These are phyloP conservation scores for Acanthisitta chloris DNA, from an alignment of 2,113 vertebrate species.

Conservation along the genomic window DNA sequence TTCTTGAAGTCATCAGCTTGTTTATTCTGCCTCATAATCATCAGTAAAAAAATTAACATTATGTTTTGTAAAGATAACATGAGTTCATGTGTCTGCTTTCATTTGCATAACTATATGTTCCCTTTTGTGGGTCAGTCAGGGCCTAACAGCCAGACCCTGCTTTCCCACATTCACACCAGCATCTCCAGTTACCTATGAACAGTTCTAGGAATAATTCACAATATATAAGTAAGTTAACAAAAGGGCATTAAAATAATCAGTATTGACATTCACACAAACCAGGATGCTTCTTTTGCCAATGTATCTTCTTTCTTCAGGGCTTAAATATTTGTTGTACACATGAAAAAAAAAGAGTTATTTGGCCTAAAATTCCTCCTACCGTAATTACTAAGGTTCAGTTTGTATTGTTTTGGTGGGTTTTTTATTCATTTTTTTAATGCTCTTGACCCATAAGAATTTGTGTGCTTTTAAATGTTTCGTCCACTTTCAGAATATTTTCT, in stretches of 20 bases:
- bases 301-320: not conserved
- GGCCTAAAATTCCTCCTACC: not conserved
- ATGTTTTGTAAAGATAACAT: not conserved
- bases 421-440: no score
- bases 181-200: not conserved
- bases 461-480: not conserved
- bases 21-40: not conserved
- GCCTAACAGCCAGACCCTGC: not conserved
- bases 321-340: not conserved
- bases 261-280: not conserved
- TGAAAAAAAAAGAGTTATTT: not conserved
- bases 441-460: not conserved
- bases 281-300: not conserved
- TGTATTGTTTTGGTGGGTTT: fast-evolving
- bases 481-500: not conserved
- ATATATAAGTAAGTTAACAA: not conserved
- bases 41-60: not conserved
- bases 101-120: not conserved
- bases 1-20: not conserved
- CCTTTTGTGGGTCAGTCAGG: not conserved
- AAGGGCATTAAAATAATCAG: not conserved
- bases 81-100: not conserved
- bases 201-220: not conserved
- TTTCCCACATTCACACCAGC: not conserved
- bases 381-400: not conserved